These are phyloP conservation scores for Conopomorpha cramerella DNA, from an alignment of 1,140 invertebrate species.

Conservation along the genomic window DNA sequence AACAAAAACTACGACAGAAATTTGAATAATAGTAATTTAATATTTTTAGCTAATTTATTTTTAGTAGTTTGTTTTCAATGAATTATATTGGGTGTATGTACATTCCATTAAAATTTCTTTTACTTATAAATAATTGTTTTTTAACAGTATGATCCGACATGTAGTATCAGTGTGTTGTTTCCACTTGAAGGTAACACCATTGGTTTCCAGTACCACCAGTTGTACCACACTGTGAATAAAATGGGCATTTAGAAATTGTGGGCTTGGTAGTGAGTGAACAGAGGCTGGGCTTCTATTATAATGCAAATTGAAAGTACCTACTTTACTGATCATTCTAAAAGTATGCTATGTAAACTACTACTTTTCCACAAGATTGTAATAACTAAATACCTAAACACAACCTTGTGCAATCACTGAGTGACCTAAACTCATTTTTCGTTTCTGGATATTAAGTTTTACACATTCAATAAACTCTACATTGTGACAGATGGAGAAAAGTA, in stretches of 20 bases:
- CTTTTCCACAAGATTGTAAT: no score
- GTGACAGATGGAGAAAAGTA: constrained; percentile 1
- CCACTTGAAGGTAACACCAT: constrained; percentile 64
- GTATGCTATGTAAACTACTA: no score
- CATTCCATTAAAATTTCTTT: constrained; percentile 29
- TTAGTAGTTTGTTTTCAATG: constrained; percentile 14
- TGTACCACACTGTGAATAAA: constrained; percentile 82
- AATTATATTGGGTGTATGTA: constrained; percentile 29
- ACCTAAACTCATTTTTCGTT: no score
- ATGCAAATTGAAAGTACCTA: no score
- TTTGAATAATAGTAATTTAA: constrained; percentile 65
- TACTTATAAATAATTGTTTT: constrained; percentile 8
- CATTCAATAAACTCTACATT: no score
- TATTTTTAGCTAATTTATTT: constrained; percentile 34
- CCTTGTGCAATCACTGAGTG: no score
- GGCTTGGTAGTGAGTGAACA: no score
- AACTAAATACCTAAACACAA: no score
- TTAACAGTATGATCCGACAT: constrained; percentile 74
- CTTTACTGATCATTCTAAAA: no score
- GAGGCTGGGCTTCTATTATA: neutral
- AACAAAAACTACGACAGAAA: constrained; percentile 79
- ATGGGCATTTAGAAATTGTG: no score
- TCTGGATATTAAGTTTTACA: no score
- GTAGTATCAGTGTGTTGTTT: constrained; percentile 67
- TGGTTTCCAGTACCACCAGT: constrained; percentile 84